A percentile compares a stretch with the other conserved stretches of the same genome.
Conservation (phyloP, 2,113 vertebrate species). For the Irena cyanogastra region DNA sequence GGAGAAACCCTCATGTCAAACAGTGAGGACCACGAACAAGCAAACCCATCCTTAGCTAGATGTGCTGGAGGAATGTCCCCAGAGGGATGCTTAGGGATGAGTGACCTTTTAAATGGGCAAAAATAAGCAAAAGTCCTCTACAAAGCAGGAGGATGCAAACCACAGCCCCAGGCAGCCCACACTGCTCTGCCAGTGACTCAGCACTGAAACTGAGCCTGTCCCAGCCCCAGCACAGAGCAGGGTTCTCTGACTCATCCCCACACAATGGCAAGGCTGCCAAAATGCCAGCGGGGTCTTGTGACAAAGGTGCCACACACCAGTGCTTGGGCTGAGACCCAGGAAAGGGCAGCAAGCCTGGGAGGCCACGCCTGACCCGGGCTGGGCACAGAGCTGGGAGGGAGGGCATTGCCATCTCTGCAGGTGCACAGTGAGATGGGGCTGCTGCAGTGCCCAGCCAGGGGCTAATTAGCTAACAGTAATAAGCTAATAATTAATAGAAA, state of each 20-base stretch:
- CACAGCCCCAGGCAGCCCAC: not conserved
- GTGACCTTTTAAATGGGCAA: not conserved
- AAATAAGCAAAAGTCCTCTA: not conserved
- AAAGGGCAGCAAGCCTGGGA: not conserved
- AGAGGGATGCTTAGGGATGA: not conserved
- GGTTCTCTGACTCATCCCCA: conserved; percentile 13
- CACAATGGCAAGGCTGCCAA: not conserved
- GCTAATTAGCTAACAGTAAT: not conserved
- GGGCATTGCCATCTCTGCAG: not conserved
- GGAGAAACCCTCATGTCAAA: not conserved
- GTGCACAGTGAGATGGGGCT: not conserved
- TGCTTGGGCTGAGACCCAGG: not conserved
- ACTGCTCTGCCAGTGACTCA: conserved; percentile 10
- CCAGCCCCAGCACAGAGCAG: not conserved
- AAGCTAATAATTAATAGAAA: not conserved
- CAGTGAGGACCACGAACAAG: rapidly evolving
- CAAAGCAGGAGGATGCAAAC: not conserved
- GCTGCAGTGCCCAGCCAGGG: not conserved
- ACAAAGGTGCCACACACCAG: not conserved
- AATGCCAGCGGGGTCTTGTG: not conserved
- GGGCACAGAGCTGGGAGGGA: not conserved
- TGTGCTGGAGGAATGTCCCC: not conserved
- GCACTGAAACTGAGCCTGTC: not conserved
- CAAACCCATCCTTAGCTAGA: not conserved
- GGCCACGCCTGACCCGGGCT: not conserved